Evolutionary conservation across 2,888 invertebrate genomes (phyloP).

Genomic region (Nasonia oneida): DNA sequence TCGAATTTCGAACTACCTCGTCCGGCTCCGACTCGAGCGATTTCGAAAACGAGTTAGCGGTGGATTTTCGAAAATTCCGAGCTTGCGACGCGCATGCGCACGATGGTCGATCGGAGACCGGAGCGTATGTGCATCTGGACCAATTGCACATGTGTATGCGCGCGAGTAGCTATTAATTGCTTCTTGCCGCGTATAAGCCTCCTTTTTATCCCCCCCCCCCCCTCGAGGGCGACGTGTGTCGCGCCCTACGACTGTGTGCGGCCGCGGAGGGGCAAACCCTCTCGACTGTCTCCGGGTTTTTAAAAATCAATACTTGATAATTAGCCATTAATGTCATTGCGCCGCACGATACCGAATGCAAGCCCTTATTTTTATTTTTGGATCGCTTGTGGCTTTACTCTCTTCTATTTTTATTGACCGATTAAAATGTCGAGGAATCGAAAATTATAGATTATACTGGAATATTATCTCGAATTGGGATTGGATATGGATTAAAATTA

Average conservation of each 20-base stretch:
- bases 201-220: constrained; percentile 31
- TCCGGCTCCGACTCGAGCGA: neutral
- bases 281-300: constrained; percentile 67
- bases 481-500: too few species aligned
- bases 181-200: constrained; percentile 1
- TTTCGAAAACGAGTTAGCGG: neutral
- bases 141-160: neutral
- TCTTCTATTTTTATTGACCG: too few species aligned
- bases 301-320: constrained; percentile 79
- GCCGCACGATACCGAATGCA: too few species aligned
- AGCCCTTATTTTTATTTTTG: too few species aligned
- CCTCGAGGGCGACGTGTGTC: constrained; percentile 37
- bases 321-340: constrained; percentile 75
- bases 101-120: neutral
- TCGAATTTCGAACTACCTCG: too few species aligned
- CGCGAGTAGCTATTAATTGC: constrained; percentile 48
- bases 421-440: too few species aligned
- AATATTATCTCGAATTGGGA: too few species aligned
- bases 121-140: neutral
- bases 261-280: constrained; percentile 36
- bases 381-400: too few species aligned
- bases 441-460: too few species aligned
- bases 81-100: constrained; percentile 10
- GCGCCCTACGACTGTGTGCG: neutral
- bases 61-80: neutral